phyloP scores from a whole-genome alignment of 2,113 vertebrate species.

The Crotalus viridis region DNA sequence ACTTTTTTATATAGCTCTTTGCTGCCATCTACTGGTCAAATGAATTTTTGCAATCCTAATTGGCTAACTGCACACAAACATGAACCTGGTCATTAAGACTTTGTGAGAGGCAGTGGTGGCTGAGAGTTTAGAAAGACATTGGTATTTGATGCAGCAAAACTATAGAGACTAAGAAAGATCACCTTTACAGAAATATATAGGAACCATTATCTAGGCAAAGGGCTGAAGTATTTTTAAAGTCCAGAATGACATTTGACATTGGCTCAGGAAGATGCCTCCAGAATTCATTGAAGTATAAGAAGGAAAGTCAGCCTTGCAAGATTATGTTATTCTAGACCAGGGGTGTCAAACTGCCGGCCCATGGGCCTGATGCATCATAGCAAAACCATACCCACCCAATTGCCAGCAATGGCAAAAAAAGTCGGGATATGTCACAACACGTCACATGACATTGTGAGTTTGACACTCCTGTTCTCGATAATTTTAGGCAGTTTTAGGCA shows the following conservation, averaged over 20 bases:
- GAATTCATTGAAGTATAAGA: neutral
- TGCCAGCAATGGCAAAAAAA: too few relatives aligned
- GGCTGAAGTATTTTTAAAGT: neutral
- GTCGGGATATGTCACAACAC: too few relatives aligned
- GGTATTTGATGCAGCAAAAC: neutral
- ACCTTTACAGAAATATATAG: neutral
- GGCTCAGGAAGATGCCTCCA: neutral
- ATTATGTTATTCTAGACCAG: neutral
- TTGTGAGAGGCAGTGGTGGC: neutral
- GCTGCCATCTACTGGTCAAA: neutral
- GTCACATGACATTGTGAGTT: too few relatives aligned
- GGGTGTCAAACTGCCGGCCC: too few relatives aligned
- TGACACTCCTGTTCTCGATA: neutral
- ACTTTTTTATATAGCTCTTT: neutral
- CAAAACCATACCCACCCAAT: too few relatives aligned
- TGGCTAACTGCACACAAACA: neutral
- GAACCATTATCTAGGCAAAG: neutral
- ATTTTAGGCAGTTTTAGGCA: neutral
- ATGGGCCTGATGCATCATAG: too few relatives aligned
- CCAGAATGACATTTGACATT: neutral
- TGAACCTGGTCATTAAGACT: neutral
- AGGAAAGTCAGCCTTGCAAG: neutral
- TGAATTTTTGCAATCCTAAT: neutral
- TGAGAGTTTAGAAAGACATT: neutral
- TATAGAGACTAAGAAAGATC: neutral